Base-by-base conservation (phyloP, 2,888 invertebrate species). In the Empis livida region DNA sequence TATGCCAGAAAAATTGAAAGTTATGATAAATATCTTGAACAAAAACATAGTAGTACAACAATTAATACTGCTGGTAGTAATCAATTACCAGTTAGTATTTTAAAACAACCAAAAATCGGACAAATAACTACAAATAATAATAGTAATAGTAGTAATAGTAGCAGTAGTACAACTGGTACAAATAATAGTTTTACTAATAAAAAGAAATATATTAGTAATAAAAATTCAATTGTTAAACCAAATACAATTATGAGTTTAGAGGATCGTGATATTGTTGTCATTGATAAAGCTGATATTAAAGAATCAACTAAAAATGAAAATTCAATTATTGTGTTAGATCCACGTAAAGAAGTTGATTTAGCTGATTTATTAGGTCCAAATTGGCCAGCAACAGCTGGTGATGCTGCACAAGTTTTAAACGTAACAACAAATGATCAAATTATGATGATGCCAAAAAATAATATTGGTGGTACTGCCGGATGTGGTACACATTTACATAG, bases 371-470 rank as follows among this genome's bases (percentile, higher is more conserved):
- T 68, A 17, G 67, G 65, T 10, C 49, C 54, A 8, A 61, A 63
- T 54, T 67, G 69, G 69, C 68, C 68, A 31, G 55, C 51, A 16
- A 59, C 54, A 42, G 69, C 64, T 8, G 67, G 68, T 14, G 63
- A 60, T 30, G 59, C 62, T 20, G 67, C 61, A n/a, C 49, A 54
- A 43, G 61, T 67, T 20, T 54, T 68, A 32, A 67, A 67, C 44
- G 57, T 57, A 47, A 49, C 50, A 16, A 27, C 23, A 27, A 27
- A 5, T 27, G 23, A 27, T 6, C 23, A 35, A 35, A 35, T 32
- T 5, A 10, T 32, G 13, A 45, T 38, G 30, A 45, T 38, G 30
- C 43, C 30, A 45, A 35, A 35, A n/a, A n/a, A 8, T 35, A 35
- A 13, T 35, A 27, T 5, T 35, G n/a, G 3, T 8, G 35, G 35